phyloP scores from a whole-genome alignment of 2,113 vertebrate genomes.

The Pomatorhinus ruficollis region DNA sequence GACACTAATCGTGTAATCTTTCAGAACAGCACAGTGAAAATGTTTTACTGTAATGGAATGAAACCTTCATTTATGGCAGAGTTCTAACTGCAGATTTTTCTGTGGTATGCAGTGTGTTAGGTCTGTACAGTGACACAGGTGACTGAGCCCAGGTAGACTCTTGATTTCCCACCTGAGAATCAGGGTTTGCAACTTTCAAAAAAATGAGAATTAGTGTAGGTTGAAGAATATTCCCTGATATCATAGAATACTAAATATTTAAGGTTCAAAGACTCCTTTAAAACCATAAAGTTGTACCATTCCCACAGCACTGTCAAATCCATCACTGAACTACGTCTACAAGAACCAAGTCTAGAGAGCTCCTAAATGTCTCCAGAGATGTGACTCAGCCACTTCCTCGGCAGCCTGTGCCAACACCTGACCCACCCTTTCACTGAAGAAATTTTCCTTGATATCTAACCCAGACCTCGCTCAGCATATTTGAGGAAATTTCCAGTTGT shows the following conservation, averaged over 20 bases:
- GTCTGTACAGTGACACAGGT: background rate
- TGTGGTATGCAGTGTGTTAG: accelerated
- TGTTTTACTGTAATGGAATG: background rate
- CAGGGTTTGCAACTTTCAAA: background rate
- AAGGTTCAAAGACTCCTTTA: background rate
- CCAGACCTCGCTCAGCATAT: accelerated
- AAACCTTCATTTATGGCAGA: background rate
- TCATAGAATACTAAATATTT: too few relatives aligned
- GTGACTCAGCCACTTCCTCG: too few relatives aligned
- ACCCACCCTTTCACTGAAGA: background rate
- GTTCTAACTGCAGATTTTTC: background rate
- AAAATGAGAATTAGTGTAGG: background rate
- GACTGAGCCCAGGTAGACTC: background rate
- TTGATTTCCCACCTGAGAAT: background rate
- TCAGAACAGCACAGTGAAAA: background rate
- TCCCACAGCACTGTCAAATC: background rate
- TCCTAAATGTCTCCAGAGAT: background rate
- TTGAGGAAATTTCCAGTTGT: background rate
- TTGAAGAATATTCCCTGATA: background rate
- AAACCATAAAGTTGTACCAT: background rate
- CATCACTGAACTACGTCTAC: background rate
- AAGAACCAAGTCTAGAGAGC: background rate
- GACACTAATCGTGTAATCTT: background rate
- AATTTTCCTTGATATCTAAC: background rate
- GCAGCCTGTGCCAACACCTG: background rate